A percentile compares a stretch with the other conserved stretches of the same genome.
Evolutionary conservation across 2,888 invertebrate species (phyloP).

Genomic region (Subacronicta megacephala): DNA sequence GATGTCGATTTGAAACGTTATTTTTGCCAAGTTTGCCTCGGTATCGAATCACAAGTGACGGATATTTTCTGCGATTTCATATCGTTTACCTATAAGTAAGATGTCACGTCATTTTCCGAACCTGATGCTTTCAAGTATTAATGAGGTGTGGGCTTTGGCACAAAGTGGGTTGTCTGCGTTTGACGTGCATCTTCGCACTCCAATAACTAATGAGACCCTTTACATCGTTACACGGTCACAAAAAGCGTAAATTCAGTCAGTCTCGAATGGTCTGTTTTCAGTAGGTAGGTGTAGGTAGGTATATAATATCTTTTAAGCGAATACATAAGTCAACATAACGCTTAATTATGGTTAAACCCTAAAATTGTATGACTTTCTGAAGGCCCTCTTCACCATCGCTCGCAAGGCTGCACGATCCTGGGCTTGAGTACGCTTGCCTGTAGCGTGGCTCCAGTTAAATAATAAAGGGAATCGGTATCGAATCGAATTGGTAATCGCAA

Average conservation of each 20-base stretch:
- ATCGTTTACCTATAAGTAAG: constrained; percentile 29
- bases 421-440: no score
- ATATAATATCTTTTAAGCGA: no score
- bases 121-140: constrained; percentile 56
- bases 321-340: no score
- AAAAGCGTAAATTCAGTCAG: constrained; percentile 21
- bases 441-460: no score
- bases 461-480: no score
- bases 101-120: constrained; percentile 40
- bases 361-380: no score
- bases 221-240: constrained; percentile 32
- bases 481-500: no score
- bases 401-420: no score
- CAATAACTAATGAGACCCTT: constrained; percentile 41
- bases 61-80: constrained; percentile 25
- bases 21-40: no score
- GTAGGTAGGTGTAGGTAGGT: no score
- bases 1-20: no score
- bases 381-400: no score
- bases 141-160: constrained; percentile 51
- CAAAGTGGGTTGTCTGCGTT: constrained; percentile 53
- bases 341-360: neutral
- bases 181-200: constrained; percentile 47
- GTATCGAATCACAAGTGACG: constrained; percentile 6
- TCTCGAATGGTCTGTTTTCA: constrained; percentile 3